Evolutionary conservation across 2,113 vertebrate species (phyloP).

Genomic region (Nesogale talazaci): DNA sequence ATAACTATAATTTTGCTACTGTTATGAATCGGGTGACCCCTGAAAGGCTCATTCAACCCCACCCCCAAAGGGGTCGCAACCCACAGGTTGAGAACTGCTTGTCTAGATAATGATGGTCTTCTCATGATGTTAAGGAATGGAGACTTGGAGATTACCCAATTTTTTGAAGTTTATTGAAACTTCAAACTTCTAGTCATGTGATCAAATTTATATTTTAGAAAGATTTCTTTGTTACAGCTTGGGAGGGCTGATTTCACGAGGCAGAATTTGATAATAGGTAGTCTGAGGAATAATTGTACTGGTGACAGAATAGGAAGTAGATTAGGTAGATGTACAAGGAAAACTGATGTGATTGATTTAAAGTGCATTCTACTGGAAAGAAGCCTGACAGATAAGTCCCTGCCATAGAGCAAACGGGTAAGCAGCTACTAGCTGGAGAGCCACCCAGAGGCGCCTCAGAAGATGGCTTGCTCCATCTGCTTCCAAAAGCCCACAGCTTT

Average conservation of each 20-base stretch:
- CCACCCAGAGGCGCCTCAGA: background rate
- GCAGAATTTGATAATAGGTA: background rate
- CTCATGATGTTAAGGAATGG: background rate
- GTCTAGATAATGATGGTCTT: background rate
- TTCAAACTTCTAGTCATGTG: background rate
- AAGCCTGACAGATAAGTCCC: background rate
- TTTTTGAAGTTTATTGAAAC: too few species aligned
- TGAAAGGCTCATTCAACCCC: too few species aligned
- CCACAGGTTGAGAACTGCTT: too few species aligned
- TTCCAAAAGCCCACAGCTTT: background rate
- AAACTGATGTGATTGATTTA: too few species aligned
- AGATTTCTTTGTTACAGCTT: constrained; percentile 37
- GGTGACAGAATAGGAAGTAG: too few species aligned
- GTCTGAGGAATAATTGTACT: constrained; percentile 1
- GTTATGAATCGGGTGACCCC: too few species aligned
- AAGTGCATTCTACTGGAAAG: background rate
- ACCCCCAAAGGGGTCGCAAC: too few species aligned
- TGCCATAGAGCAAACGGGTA: background rate
- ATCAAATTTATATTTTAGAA: constrained; percentile 50
- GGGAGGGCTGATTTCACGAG: background rate
- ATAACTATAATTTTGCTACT: too few species aligned
- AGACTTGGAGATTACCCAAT: background rate
- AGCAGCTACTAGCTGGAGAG: background rate
- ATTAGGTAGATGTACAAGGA: too few species aligned
- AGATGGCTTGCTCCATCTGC: background rate